A percentile compares a stretch with the other conserved stretches of the same genome.
These are phyloP conservation scores for Meloidogyne hapla DNA, from an alignment of 1,140 invertebrate genomes.

Conservation along the genomic window DNA sequence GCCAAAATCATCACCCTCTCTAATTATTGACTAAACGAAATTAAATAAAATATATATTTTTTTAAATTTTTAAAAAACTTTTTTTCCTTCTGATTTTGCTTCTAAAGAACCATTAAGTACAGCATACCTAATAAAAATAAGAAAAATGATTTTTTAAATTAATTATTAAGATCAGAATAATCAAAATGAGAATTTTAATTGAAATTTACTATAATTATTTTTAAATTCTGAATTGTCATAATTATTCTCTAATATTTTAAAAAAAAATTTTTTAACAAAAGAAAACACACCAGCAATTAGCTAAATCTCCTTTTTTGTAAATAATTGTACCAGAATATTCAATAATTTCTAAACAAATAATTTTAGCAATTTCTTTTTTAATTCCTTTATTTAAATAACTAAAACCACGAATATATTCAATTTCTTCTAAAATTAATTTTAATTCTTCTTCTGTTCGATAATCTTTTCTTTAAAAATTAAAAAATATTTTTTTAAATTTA, in stretches of 20 bases:
- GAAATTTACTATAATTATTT: too few relatives aligned
- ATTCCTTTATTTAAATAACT: constrained; percentile 72
- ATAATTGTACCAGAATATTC: constrained; percentile 76
- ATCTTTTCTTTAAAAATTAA: constrained; percentile 68
- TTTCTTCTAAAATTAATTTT: constrained; percentile 81
- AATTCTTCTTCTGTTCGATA: constrained; percentile 78
- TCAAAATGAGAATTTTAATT: too few relatives aligned
- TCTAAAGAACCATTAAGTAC: constrained; percentile 80
- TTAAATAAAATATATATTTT: too few relatives aligned
- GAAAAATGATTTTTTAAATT: too few relatives aligned
- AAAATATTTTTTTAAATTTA: background rate
- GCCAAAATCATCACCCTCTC: constrained; percentile 82
- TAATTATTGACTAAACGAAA: constrained; percentile 65
- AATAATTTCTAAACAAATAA: constrained; percentile 80
- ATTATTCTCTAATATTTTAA: too few relatives aligned
- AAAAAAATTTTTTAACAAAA: too few relatives aligned
- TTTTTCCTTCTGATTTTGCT: constrained; percentile 61
- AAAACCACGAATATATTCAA: constrained; percentile 79
- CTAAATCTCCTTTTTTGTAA: constrained; percentile 84
- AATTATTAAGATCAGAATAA: too few relatives aligned
- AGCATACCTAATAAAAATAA: background rate
- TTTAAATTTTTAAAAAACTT: background rate
- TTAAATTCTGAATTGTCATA: too few relatives aligned
- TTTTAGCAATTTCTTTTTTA: constrained; percentile 77
- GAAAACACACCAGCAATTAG: constrained; percentile 82